Conservation (phyloP, 2,113 vertebrate genomes). For the Macrotus californicus region DNA sequence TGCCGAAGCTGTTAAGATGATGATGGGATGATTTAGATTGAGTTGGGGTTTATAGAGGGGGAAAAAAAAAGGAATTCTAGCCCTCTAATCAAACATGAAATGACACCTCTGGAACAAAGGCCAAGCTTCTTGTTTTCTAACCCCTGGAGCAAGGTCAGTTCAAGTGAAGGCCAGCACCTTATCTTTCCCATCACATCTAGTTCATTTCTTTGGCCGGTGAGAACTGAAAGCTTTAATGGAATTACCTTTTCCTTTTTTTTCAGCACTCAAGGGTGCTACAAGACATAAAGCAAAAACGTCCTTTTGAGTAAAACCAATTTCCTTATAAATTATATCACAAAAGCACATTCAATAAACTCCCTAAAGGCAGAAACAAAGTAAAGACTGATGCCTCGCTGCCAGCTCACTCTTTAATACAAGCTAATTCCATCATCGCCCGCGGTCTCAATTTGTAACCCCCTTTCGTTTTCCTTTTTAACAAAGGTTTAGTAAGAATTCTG, state of each 20-base stretch:
- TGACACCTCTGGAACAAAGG: conserved; percentile 20
- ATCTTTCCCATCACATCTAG: conserved; percentile 54
- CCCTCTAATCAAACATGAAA: conserved; percentile 39
- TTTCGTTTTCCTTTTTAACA: not conserved
- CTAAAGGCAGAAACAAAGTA: not conserved
- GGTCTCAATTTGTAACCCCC: not conserved
- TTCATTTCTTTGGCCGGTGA: conserved; percentile 46
- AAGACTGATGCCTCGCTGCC: not conserved
- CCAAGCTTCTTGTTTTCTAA: not conserved
- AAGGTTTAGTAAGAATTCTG: not conserved
- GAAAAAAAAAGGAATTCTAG: not conserved
- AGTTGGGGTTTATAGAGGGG: not conserved
- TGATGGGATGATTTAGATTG: not conserved
- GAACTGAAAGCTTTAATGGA: conserved; percentile 63
- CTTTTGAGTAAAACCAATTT: conserved; percentile 60
- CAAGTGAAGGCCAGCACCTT: conserved; percentile 12
- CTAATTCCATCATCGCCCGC: not conserved
- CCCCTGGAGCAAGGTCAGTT: conserved; percentile 52
- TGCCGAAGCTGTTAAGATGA: not conserved
- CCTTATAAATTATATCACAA: conserved; percentile 51
- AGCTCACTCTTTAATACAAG: not conserved
- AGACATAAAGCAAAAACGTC: conserved; percentile 42
- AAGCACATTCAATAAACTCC: conserved; percentile 43
- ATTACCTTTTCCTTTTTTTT: conserved; percentile 24
- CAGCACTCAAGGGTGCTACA: conserved; percentile 29